Evolutionary conservation across 2,797 vertebrate species (phyloP).

Genomic region (Hoplostethus atlanticus): DNA sequence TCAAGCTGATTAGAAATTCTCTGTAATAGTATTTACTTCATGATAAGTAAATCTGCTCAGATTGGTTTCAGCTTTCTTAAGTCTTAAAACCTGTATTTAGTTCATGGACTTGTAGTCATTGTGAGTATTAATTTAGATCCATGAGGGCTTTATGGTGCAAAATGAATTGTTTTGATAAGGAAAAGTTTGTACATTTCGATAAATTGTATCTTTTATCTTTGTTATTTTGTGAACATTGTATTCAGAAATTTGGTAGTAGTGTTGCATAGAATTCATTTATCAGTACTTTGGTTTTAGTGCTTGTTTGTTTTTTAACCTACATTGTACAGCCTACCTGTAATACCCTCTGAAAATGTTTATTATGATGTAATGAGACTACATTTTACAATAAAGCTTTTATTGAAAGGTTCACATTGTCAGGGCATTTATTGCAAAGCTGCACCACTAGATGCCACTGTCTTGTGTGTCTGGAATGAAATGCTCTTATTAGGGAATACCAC

Average conservation of each 20-base stretch:
- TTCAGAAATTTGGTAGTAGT: conserved; percentile 9
- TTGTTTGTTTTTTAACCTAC: conserved; percentile 40
- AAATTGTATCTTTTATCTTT: conserved; percentile 10
- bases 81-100: neutral
- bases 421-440: conserved; percentile 4
- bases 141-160: conserved; percentile 11
- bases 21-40: neutral
- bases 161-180: conserved; percentile 21
- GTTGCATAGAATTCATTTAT: conserved; percentile 17
- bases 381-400: conserved; percentile 79
- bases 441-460: conserved; percentile 70
- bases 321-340: conserved; percentile 59
- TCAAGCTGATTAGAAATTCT: conserved; percentile 13
- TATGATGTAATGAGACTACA: conserved; percentile 49
- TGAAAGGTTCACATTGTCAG: conserved; percentile 28
- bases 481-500: no score
- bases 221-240: neutral
- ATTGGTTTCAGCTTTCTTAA: neutral
- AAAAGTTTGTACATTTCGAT: conserved; percentile 40
- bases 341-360: conserved; percentile 30
- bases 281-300: neutral
- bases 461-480: neutral
- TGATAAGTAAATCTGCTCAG: conserved; percentile 16
- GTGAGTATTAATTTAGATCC: conserved; percentile 11
- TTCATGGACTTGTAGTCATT: neutral